Percentiles rank a stretch among this genome's conserved stretches.
Evolutionary conservation across 2,797 vertebrate species (phyloP).

Genomic region (Oceanodroma leucorhoa): DNA sequence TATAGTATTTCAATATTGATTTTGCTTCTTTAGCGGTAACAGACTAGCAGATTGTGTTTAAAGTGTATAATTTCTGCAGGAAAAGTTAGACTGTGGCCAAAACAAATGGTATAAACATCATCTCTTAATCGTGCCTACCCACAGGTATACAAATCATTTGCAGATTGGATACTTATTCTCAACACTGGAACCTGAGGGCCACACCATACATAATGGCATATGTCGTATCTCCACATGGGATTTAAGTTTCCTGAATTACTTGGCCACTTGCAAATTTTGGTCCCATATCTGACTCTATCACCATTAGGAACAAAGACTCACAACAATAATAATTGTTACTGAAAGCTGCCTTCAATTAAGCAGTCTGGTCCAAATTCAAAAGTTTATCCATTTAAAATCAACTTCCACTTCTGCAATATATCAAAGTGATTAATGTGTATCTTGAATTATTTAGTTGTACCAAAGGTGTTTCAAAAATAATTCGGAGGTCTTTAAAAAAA

Average conservation of each 20-base stretch:
- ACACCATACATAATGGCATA: not conserved
- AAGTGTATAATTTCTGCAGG: not conserved
- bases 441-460: not conserved
- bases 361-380: not conserved
- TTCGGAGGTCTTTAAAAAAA: not conserved
- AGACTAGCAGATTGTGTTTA: not conserved
- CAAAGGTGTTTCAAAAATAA: not conserved
- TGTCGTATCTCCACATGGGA: not conserved
- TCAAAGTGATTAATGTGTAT: not conserved
- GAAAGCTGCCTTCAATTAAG: not conserved
- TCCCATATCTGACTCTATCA: not conserved
- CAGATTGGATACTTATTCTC: not conserved
- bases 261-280: not conserved
- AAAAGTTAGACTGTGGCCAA: not conserved
- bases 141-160: not conserved
- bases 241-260: not conserved
- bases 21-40: not conserved
- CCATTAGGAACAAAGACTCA: not conserved
- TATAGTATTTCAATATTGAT: not conserved
- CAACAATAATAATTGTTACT: not conserved
- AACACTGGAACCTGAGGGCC: not conserved
- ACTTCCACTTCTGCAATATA: not conserved
- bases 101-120: rapidly evolving
- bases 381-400: not conserved
- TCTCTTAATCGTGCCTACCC: not conserved